Base-by-base conservation (phyloP, 2,888 invertebrate genomes). In the Noctuana brunneofusca region DNA sequence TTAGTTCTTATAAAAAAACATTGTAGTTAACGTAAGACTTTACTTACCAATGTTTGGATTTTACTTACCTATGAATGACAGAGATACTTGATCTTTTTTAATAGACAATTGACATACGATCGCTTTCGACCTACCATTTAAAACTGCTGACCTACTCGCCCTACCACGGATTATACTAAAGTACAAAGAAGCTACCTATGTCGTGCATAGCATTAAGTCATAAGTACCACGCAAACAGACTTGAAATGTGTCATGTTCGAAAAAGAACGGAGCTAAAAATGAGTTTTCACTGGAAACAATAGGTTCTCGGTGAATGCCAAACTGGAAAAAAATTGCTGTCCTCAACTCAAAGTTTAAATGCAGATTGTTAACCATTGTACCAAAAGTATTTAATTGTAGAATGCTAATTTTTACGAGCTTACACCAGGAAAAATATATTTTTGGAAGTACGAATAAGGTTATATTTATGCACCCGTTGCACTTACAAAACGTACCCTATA, bases 311-410 rank as follows among this genome's bases (percentile, higher is more conserved):
- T 57, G 57, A 57, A 57, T 57, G 57, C 57, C 48, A 57, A 32
- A 48, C 48, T 57, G 48, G 57, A 48, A 57, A 43, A n/a, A 57
- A 57, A 57, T 48, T 57, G 57, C 57, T 48, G 57, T 48, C 22
- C 57, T 57, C 57, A 57, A 48, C 57, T 48, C 48, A 9, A 57
- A 48, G 48, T 57, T 14, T 48, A 57, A 57, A 57, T 57, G 48
- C 35, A 57, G 48, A 57, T 48, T 48, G 48, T 48, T 48, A 35
- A 18, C 57, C 57, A 57, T 57, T 57, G 57, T 48, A 48, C 20
- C 32, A 57, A 56, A 53, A 57, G 48, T 57, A 57, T 57, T 57
- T 48, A 57, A 57, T 57, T 16, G 46, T 48, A 48, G 38, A 53
- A 53, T 32, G 35, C 52, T 35, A 53, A 53, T 53, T 53, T 18